phyloP scores from a whole-genome alignment of 2,113 vertebrate species.

The Chauna torquata region DNA sequence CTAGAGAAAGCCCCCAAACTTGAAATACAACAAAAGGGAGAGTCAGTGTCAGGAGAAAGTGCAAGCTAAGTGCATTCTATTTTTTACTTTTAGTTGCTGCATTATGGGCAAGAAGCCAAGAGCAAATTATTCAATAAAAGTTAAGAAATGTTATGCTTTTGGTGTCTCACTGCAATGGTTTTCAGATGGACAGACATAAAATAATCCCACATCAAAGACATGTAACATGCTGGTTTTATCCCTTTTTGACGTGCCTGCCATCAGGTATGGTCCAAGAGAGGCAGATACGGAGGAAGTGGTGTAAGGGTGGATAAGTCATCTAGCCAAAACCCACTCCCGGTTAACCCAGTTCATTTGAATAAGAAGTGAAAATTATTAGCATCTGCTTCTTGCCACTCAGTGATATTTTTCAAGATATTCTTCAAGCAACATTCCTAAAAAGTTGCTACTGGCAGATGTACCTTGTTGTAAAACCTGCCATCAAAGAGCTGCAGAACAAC shows the following conservation, averaged over 20 bases:
- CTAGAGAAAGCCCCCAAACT: not conserved
- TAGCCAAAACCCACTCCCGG: not conserved
- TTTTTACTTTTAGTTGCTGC: not conserved
- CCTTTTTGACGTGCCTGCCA: not conserved
- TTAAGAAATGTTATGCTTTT: not conserved
- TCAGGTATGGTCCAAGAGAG: not conserved
- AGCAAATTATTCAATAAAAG: conserved; percentile 7
- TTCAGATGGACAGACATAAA: not conserved
- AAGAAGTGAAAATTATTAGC: not conserved
- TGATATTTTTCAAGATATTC: not conserved
- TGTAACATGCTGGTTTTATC: not conserved
- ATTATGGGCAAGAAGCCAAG: not conserved
- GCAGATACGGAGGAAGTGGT: not conserved
- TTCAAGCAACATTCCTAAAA: not conserved
- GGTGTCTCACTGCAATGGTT: not conserved
- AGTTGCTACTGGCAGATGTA: not conserved
- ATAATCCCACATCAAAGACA: not conserved
- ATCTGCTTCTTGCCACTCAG: not conserved
- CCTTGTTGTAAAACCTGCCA: not conserved
- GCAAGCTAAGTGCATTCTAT: not conserved
- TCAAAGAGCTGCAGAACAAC: not conserved
- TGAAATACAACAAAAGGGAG: not conserved
- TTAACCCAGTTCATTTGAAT: not conserved
- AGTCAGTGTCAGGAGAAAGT: not conserved
- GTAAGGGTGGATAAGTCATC: not conserved